Conservation (phyloP, 2,113 vertebrate genomes). For the Erythrocercus mccallii region DNA sequence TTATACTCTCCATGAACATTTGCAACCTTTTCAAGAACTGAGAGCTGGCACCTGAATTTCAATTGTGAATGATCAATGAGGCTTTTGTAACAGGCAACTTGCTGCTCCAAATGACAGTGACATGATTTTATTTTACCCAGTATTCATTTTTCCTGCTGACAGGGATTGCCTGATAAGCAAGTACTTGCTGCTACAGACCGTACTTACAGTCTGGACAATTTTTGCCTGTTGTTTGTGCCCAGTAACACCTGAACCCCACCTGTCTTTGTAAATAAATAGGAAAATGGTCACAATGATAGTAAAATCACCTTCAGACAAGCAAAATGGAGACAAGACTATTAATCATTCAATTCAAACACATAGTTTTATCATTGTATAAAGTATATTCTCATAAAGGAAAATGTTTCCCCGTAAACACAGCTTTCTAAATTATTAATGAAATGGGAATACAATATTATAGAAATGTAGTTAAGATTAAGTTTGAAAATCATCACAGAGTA, state of each 20-base stretch:
- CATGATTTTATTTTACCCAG: not conserved
- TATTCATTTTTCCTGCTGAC: slow-evolving; percentile 17
- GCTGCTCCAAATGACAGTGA: not conserved
- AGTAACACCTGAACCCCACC: not conserved
- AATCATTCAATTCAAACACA: not conserved
- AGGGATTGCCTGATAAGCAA: not conserved
- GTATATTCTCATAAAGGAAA: not conserved
- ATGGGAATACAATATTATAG: not conserved
- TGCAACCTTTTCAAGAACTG: not conserved
- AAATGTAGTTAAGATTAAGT: not conserved
- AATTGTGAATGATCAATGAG: not conserved
- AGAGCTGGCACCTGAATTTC: not conserved
- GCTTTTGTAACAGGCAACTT: not conserved
- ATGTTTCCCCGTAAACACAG: not conserved
- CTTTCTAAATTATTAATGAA: not conserved
- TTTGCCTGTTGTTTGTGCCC: not conserved
- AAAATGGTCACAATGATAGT: not conserved
- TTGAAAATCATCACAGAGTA: not conserved
- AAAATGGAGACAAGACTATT: not conserved
- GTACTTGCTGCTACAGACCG: not conserved
- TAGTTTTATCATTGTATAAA: not conserved
- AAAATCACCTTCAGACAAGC: not conserved
- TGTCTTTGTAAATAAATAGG: not conserved
- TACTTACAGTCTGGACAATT: not conserved
- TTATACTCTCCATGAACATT: not conserved